Base-by-base conservation (phyloP, 1,140 invertebrate genomes). In the Teleopsis dalmanni region DNA sequence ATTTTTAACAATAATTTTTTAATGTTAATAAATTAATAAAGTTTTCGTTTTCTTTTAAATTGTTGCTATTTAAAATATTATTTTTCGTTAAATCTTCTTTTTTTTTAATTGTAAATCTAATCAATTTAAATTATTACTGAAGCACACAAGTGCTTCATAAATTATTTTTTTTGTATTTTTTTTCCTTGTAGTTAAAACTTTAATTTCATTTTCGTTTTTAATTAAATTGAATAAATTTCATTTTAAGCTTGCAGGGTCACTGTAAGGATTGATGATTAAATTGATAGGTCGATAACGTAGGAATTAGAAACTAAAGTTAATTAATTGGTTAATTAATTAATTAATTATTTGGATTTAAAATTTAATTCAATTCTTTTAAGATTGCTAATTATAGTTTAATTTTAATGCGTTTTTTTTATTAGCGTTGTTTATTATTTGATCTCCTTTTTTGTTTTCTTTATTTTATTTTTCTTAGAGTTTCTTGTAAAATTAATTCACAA, bases 401-500 rank as follows among this genome's bases (percentile, higher is more conserved):
- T 18, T 38, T 41, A 40, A 49, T 31, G n/a, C 40, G 38, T 54
- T 37, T 27, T 47, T 37, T 52, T 56, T 45, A 19, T 47, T 50
- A 51, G 57, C 58, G n/a, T 9, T 3, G 34, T 47, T 22, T n/a
- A 2, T 47, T 11, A 26, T 10, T 23, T 25, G 25, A 35, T 35
- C 13, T 35, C 23, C 25, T 34, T 18, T 21, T 19, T 33, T 45
- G 19, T 44, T n/a, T 29, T 44, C 10, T 25, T 37, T 37, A 14
- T 33, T 48, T 35, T 43, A 9, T 43, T 34, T 36, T 46, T 16
- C 10, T 36, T 37, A 27, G 29, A 37, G 3, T 23, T 47, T 25
- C 11, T 38, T 38, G 33, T n/a, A 21, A 36, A 11, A 45, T 50
- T 50, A 68, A 65, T 67, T 68, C 60, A 83, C 82, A 73, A 86